Evolutionary conservation across 2,797 vertebrate species (phyloP).

Genomic region (Nyctalus aviator): DNA sequence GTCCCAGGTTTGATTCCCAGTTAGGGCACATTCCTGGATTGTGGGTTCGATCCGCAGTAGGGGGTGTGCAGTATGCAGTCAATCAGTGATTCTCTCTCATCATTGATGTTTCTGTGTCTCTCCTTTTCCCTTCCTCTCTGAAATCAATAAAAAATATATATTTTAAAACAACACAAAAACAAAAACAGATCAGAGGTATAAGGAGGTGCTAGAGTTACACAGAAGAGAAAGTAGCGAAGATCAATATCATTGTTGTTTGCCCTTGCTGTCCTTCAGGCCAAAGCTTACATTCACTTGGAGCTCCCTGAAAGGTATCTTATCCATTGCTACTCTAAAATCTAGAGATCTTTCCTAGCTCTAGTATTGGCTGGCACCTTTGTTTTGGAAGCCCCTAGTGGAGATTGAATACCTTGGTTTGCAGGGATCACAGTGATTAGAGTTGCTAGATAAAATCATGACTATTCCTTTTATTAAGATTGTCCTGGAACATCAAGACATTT

Average conservation of each 20-base stretch:
- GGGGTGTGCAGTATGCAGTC: too few species aligned
- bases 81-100: too few species aligned
- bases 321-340: background rate
- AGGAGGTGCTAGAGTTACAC: background rate
- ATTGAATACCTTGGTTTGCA: background rate
- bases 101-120: too few species aligned
- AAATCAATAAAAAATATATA: too few species aligned
- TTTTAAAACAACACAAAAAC: too few species aligned
- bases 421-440: background rate
- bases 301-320: background rate
- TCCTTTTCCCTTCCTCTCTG: too few species aligned
- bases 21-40: too few species aligned
- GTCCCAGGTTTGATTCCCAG: too few species aligned
- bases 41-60: too few species aligned
- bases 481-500: background rate
- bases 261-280: background rate
- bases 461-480: conserved; percentile 24
- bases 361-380: background rate
- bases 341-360: conserved; percentile 29
- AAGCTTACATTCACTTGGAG: conserved; percentile 9
- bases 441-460: background rate
- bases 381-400: background rate
- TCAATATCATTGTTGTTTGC: conserved; percentile 8
- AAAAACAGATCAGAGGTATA: background rate
- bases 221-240: conserved; percentile 24